Base-by-base conservation (phyloP, 2,888 invertebrate genomes). In the Apocheima hispidaria region DNA sequence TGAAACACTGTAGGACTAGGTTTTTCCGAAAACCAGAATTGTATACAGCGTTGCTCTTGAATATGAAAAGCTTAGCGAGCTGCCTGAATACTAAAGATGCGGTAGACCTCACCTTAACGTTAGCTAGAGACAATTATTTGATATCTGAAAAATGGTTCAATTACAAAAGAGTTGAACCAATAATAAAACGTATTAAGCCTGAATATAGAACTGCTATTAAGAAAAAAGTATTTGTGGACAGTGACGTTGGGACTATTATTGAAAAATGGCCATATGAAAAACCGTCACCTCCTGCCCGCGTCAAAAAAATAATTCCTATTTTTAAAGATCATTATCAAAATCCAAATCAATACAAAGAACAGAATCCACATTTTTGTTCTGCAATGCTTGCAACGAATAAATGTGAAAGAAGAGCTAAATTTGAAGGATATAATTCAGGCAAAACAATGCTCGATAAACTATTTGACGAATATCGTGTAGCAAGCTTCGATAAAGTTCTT, bases 401-500 rank as follows among this genome's bases (percentile, higher is more conserved):
- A n/a, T n/a, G n/a, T n/a, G n/a, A n/a, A n/a, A n/a, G n/a, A n/a
- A n/a, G n/a, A n/a, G n/a, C n/a, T n/a, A n/a, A n/a, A n/a, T n/a
- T n/a, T n/a, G n/a, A n/a, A n/a, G 7, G n/a, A n/a, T n/a, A n/a
- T n/a, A n/a, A n/a, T 26, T 26, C 2, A 7, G 6, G 6, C 16
- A 53, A 57, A 53, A 69, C 84, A 3, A 56, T 73, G 30, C 65
- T 88, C 6, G 82, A 87, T 35, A 58, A 68, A 5, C 63, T 88
- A 30, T 88, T 82, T 35, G 79, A 86, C 30, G 72, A 78, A 44
- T 87, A 82, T 62, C 75, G 88, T 2, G 83, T 86, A 40, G 58
- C 61, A 0, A 77, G 76, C 14, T 88, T 87, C 28, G 73, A 78
- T 0, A 71, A 74, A n/a, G 75, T 84, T 1, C 74, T 86, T 10